A percentile compares a stretch with the other conserved stretches of the same genome.
These are phyloP conservation scores for Aspidiotus rigidus DNA, from an alignment of 2,888 invertebrate species.

Conservation along the genomic window DNA sequence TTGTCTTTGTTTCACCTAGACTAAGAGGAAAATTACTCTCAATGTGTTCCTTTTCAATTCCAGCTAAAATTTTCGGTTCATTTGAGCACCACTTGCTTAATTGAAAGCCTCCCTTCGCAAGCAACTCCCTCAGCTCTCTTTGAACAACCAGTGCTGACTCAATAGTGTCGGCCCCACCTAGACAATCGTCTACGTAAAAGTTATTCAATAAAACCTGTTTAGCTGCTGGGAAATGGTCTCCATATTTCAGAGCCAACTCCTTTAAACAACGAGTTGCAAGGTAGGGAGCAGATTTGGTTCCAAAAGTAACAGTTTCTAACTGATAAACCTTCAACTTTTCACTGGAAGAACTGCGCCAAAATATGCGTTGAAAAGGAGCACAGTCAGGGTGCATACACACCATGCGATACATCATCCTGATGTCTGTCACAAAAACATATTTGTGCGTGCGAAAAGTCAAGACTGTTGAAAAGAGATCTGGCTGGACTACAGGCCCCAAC, in stretches of 20 bases:
- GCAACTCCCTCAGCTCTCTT: neutral
- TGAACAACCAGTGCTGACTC: too few relatives aligned
- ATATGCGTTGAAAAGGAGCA: constrained; percentile 1
- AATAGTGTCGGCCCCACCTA: neutral
- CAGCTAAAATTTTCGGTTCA: neutral
- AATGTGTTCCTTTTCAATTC: neutral
- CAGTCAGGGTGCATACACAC: neutral
- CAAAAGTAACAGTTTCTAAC: neutral
- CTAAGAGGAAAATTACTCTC: neutral
- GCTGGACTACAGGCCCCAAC: constrained; percentile 3
- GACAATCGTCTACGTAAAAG: neutral
- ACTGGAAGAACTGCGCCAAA: neutral
- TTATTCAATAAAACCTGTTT: neutral
- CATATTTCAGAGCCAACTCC: neutral
- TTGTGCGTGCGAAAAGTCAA: constrained; percentile 1
- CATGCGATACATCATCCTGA: neutral
- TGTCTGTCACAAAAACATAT: constrained; percentile 3
- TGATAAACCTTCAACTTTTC: neutral
- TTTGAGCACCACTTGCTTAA: constrained; percentile 2
- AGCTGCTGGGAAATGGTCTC: neutral
- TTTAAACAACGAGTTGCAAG: neutral
- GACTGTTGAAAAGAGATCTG: neutral
- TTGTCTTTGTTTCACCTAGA: neutral
- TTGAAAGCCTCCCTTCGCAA: neutral
- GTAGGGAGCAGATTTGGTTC: neutral